Evolutionary conservation across 2,797 vertebrate genomes (phyloP), one percentile per base, ranked within the genome.

Genomic region (Cheirogaleus major): DNA sequence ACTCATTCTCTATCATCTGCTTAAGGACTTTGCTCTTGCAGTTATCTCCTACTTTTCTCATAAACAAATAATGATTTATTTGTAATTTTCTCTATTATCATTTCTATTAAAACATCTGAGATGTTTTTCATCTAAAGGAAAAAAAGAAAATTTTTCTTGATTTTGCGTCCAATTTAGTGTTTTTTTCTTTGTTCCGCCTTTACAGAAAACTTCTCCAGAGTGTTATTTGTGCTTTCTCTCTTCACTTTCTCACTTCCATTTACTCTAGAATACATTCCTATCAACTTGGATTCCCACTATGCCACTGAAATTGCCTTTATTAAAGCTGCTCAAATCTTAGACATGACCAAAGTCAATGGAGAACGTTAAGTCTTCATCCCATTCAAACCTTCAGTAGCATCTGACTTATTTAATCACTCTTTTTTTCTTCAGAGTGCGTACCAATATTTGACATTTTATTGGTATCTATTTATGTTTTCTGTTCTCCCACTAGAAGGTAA

Each of bases 71-170:
- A 79, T 17, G 7, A 35, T 55, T 91, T 85, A 61, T 89, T 88
- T 95, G 32, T 32, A 92, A 93, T 82, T 88, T 30, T 94, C 52
- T 80, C 13, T 83, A 43, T 88, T 78, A 55, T 88, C 20, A 55
- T 80, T 20, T 27, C 9, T 75, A 48, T 70, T 76, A 63, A 92
- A 89, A 83, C 20, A 70, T 45, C 18, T 25, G 15, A 38, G 57
- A 41, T 76, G n/a, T 43, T 59, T 93, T 80, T 89, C 20, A 80
- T 84, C 23, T 55, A 67, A 43, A 18, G 41, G 35, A 13, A 61
- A 61, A 91, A 79, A 73, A 45, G 30, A 91, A 70, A 89, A 25
- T 7, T 25, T 92, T 89, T 27, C 35, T 78, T 83, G 41, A 45
- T 35, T 63, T 80, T 83, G 14, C 10, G 38, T 73, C 17, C 12